Evolutionary conservation across 2,113 vertebrate species (phyloP), one percentile per base, ranked within the genome.

Genomic region (Xiphorhynchus elegans): DNA sequence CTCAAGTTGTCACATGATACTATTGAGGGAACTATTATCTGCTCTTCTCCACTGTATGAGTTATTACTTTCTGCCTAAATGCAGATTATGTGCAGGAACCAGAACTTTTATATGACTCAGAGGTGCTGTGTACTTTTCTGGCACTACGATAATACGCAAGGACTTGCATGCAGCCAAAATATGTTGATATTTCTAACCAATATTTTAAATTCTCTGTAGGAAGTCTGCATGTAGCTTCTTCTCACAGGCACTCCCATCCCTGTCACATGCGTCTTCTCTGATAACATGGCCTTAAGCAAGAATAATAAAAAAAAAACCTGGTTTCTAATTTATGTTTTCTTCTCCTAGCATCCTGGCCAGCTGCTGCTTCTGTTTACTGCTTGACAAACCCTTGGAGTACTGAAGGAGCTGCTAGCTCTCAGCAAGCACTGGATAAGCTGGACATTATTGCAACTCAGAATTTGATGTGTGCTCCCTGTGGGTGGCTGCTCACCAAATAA

Each of bases 151-250:
- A 88, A 78, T 91, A 68, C 16, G 7, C 47, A 89, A 93, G 80
- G 72, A 91, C 64, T 78, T 83, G 70, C 28, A 79, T 28, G 21
- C 50, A 88, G 73, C 39, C 69, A 74, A 95, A 92, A 89, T 55
- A 64, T 42, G 50, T 84, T 68, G 87, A 94, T 49, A 59, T 68
- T 91, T 67, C 31, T 96, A 97, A 94, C 78, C 76, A 96, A 77
- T 97, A 96, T 87, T 97, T 95, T 94, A 94, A 96, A 96, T 90
- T 98, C 86, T 97, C 58, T 73, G 44, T 88, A 96, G 91, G 90
- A 92, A 67, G 64, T 90, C 92, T 94, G 85, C 66, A 85, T 62
- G 93, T 62, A 77, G 49, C 89, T 96, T 96, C 70, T 90, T 91
- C 93, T 94, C 55, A 80, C 83, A 93, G 64, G 59, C 37, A 46